These are phyloP conservation scores for Anguilla marmorata DNA, from an alignment of 2,797 vertebrate species.

Conservation along the genomic window DNA sequence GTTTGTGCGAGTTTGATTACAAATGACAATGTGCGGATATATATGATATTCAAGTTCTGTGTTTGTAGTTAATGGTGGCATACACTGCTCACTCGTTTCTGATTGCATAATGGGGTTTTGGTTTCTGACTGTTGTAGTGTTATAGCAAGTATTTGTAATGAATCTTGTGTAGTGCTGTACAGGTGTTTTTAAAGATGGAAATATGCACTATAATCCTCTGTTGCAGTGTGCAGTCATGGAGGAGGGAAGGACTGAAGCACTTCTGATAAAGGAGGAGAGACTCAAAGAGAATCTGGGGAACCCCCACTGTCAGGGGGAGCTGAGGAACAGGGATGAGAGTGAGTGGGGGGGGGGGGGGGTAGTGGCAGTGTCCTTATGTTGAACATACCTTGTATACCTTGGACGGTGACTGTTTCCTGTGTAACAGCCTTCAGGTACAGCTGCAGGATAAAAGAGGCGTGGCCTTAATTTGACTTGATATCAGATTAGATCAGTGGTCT, in stretches of 20 bases:
- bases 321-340: slow-evolving; percentile 18
- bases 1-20: no score
- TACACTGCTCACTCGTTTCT: not conserved
- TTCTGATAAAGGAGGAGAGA: slow-evolving; percentile 32
- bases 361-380: not conserved
- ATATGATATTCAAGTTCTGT: not conserved
- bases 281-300: not conserved
- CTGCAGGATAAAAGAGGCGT: no score
- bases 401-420: no score
- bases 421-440: no score
- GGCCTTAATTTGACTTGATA: no score
- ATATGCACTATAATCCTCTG: not conserved
- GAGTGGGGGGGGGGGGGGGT: not conserved
- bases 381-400: not conserved
- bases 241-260: not conserved
- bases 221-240: slow-evolving; percentile 23
- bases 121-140: not conserved
- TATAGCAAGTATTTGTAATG: not conserved
- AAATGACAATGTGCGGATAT: not conserved
- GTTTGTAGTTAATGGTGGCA: not conserved
- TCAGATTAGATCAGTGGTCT: no score
- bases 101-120: no score
- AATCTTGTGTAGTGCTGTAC: not conserved
- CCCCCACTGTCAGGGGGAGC: not conserved
- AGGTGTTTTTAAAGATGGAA: not conserved